These are phyloP conservation scores for Enteromius afrohamiltoni DNA, from an alignment of 2,797 vertebrate genomes.

Conservation along the genomic window DNA sequence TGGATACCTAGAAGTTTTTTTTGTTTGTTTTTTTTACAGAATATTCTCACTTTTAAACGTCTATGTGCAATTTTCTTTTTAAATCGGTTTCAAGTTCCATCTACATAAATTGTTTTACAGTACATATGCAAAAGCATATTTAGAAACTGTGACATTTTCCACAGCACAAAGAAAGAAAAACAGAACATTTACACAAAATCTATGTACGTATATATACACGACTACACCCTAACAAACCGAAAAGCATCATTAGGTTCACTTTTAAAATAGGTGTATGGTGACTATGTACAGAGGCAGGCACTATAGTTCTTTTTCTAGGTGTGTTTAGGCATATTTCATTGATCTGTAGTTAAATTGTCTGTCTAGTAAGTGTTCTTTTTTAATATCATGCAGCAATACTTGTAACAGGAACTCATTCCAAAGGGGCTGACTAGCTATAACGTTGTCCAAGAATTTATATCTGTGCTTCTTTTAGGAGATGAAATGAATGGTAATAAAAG, in stretches of 20 bases:
- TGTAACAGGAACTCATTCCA: constrained; percentile 28
- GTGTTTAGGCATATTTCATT: constrained; percentile 37
- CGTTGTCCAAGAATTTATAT: constrained; percentile 39
- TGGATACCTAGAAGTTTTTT: neutral
- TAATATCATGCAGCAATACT: constrained; percentile 53
- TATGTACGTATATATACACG: constrained; percentile 53
- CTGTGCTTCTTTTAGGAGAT: constrained; percentile 53
- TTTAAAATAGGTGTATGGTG: constrained; percentile 48
- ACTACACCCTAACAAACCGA: constrained; percentile 54
- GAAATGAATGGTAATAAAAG: constrained; percentile 36
- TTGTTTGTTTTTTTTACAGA: constrained; percentile 8
- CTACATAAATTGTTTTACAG: constrained; percentile 24
- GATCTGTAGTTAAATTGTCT: constrained; percentile 25
- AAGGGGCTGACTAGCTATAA: constrained; percentile 30
- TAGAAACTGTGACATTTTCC: constrained; percentile 50
- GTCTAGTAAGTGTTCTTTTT: constrained; percentile 32
- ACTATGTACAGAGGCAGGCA: constrained; percentile 59
- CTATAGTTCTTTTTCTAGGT: constrained; percentile 44
- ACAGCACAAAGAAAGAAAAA: constrained; percentile 45
- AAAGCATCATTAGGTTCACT: constrained; percentile 48
- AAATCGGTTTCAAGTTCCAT: constrained; percentile 32
- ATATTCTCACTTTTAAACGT: constrained; percentile 7
- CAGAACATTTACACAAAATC: constrained; percentile 45
- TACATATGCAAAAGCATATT: constrained; percentile 41
- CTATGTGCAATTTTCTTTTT: constrained; percentile 1